Conservation (phyloP, 2,797 vertebrate genomes). For the Anguilla obscura region DNA sequence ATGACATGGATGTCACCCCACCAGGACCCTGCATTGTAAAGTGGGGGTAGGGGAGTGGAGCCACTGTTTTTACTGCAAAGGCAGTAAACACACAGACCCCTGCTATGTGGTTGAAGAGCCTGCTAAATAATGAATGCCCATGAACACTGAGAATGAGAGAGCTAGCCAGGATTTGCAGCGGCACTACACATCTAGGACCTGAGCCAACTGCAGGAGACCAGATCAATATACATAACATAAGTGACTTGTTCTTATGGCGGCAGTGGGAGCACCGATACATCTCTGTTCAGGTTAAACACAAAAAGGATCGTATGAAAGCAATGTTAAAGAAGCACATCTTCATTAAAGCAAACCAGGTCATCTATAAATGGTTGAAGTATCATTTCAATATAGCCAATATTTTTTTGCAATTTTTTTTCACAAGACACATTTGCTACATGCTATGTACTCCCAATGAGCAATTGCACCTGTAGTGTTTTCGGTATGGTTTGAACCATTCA, state of each 20-base stretch:
- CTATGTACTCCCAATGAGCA: not conserved
- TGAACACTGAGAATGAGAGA: constrained; percentile 40
- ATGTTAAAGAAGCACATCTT: not conserved
- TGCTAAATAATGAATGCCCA: constrained; percentile 58
- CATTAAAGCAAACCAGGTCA: not conserved
- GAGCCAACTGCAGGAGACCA: constrained; percentile 36
- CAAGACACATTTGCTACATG: not conserved
- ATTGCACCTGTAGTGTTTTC: not conserved
- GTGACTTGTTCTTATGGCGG: not conserved
- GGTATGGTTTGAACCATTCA: not conserved
- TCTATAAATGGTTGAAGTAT: not conserved
- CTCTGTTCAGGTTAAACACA: constrained; percentile 10
- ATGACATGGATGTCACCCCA: not conserved
- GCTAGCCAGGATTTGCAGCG: constrained; percentile 48
- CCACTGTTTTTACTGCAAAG: constrained; percentile 2
- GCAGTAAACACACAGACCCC: constrained; percentile 31
- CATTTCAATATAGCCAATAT: not conserved
- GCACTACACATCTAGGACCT: constrained; percentile 32
- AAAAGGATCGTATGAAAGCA: not conserved
- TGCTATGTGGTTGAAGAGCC: constrained; percentile 11
- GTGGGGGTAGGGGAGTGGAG: constrained; percentile 47
- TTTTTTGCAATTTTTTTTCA: not conserved
- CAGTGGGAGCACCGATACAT: not conserved
- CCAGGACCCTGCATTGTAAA: constrained; percentile 35
- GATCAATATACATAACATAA: constrained; percentile 8